Base-by-base conservation (phyloP, 2,888 invertebrate genomes). In the Parascotia fuliginaria region DNA sequence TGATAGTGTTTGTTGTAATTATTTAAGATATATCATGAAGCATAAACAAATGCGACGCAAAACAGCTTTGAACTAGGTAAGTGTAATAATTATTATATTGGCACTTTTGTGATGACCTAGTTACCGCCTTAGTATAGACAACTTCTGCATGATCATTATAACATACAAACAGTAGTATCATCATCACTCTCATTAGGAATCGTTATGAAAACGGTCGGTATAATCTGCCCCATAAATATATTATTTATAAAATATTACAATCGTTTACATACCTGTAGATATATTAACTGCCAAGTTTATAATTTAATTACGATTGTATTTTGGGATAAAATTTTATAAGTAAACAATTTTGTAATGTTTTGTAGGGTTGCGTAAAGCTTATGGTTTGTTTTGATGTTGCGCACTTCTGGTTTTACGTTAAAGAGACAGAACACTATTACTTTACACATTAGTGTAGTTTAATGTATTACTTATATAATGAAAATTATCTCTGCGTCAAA, bases 51-150 rank as follows among this genome's bases (percentile, higher is more conserved):
- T 85, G 83, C 81, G 85, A 71, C 83, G 81, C 75, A 79, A 75
- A 81, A 81, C 73, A 75, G 70, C 74, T 78, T 78, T 73, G 71
- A 73, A 71, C 62, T 76, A 69, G 87, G 89, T 89, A 79, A 89
- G 89, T 83, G 74, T 83, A 81, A 79, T 82, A 85, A 85, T 90
- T 87, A 89, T n/a, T n/a, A n/a, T n/a, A n/a, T 90, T 85, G 79
- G 85, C 86, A 87, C 83, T 77, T 84, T 24, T 79, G 74, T 79
- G 81, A 82, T 91, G 91, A 90, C 91, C 91, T 82, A 91, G 78
- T 84, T 90, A 80, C 75, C 64, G 59, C 62, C 60, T 49, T 39
- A 53, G 46, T 50, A 38, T 46, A 50, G 37, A 54, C 33, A 49
- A 51, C 45, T 56, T 22, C 29, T 45, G 51, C 55, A 39, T 55